These are phyloP conservation scores for Chaetophractus vellerosus DNA, from an alignment of 2,797 vertebrate genomes.

Conservation along the genomic window DNA sequence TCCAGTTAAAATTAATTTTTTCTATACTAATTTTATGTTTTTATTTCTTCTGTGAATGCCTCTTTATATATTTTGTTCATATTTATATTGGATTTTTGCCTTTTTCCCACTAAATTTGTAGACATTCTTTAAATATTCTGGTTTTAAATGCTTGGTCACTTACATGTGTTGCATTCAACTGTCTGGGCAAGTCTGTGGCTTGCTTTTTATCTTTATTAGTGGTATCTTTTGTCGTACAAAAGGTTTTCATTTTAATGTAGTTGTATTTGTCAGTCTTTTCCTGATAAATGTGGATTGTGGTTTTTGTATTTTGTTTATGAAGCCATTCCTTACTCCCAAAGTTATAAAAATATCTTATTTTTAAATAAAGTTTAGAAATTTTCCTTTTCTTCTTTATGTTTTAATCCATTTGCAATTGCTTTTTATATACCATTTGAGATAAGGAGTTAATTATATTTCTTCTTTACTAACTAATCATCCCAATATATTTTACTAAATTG, in stretches of 20 bases:
- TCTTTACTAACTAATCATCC: not conserved
- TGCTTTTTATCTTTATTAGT: not conserved
- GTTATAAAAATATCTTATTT: not conserved
- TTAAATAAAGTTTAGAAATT: not conserved
- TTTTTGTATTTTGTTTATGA: not conserved
- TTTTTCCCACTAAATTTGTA: too few relatives aligned
- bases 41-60: not conserved
- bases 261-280: too few relatives aligned
- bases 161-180: not conserved
- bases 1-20: not conserved
- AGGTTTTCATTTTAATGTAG: not conserved
- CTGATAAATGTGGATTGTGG: not conserved
- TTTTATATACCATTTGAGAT: not conserved
- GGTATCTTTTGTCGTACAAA: not conserved
- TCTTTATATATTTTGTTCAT: not conserved
- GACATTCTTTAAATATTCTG: too few relatives aligned
- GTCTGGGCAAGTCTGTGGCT: not conserved
- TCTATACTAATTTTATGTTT: not conserved
- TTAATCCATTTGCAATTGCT: not conserved
- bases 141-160: too few relatives aligned
- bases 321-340: not conserved
- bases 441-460: not conserved
- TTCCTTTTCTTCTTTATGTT: not conserved
- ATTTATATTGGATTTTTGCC: too few relatives aligned
- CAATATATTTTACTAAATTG: not conserved